Evolutionary conservation across 2,797 vertebrate genomes (phyloP).

Genomic region (Australoheros facetus): DNA sequence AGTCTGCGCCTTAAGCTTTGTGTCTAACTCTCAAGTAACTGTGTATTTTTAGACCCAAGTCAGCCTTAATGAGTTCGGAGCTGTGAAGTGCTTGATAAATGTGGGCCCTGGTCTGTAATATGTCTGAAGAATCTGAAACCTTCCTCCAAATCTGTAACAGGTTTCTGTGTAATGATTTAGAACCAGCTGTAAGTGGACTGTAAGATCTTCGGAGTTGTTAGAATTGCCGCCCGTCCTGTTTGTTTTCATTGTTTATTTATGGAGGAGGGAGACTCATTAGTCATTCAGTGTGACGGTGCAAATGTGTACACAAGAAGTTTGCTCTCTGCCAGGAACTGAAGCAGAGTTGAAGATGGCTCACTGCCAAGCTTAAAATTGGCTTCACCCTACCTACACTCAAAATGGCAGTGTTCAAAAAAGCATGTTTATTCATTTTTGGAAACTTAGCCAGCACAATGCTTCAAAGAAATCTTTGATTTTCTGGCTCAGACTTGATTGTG

Average conservation of each 20-base stretch:
- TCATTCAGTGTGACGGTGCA: conserved; percentile 62
- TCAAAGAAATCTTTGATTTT: conserved; percentile 11
- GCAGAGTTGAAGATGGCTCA: conserved; percentile 30
- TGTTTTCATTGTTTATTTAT: conserved; percentile 74
- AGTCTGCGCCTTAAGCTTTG: conserved; percentile 25
- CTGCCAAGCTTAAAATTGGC: conserved; percentile 42
- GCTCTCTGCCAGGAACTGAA: conserved; percentile 60
- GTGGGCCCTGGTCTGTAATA: not conserved
- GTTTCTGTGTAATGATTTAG: conserved; percentile 27
- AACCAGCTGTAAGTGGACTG: conserved; percentile 40
- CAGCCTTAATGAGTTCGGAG: conserved; percentile 7
- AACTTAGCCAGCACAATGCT: not conserved
- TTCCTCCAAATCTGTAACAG: not conserved
- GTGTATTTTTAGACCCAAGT: conserved; percentile 25
- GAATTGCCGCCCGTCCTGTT: conserved; percentile 47
- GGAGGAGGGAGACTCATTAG: conserved; percentile 60
- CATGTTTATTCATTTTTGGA: conserved; percentile 6
- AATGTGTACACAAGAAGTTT: conserved; percentile 67
- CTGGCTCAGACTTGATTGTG: not conserved
- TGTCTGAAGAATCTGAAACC: conserved; percentile 2
- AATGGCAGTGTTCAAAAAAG: conserved; percentile 17
- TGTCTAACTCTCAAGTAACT: conserved; percentile 8
- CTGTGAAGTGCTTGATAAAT: conserved; percentile 10
- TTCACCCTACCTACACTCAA: conserved; percentile 22
- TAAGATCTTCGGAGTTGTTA: conserved; percentile 34